phyloP scores from a whole-genome alignment of 2,888 invertebrate species.

The Flabesymbios commensalis region DNA sequence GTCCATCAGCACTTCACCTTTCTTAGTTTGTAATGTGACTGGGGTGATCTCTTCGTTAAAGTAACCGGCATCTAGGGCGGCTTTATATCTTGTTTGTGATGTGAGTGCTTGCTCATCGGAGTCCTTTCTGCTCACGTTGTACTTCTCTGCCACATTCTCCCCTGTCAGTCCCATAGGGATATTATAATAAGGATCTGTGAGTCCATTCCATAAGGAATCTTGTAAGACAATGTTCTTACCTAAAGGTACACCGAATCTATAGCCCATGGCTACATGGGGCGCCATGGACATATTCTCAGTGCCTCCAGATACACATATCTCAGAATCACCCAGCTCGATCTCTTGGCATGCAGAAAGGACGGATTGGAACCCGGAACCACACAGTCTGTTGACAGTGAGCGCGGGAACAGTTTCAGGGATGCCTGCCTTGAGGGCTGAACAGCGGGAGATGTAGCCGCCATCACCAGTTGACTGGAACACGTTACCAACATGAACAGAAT shows the following conservation, averaged over 20 bases:
- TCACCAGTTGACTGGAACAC: constrained; percentile 78
- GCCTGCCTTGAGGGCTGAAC: constrained; percentile 82
- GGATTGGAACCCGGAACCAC: constrained; percentile 97
- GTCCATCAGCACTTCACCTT: constrained; percentile 73
- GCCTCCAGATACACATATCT: constrained; percentile 87
- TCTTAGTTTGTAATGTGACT: constrained; percentile 77
- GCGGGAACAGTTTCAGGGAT: constrained; percentile 80
- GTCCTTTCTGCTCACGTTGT: constrained; percentile 51
- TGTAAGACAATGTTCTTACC: constrained; percentile 77
- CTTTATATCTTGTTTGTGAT: constrained; percentile 86
- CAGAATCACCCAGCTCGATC: constrained; percentile 80
- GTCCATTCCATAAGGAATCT: constrained; percentile 85
- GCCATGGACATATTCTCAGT: constrained; percentile 94
- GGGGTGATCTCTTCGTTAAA: constrained; percentile 91
- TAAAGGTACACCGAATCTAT: constrained; percentile 85
- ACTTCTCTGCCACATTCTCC: constrained; percentile 60
- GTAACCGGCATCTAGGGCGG: constrained; percentile 72
- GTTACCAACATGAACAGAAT: constrained; percentile 88
- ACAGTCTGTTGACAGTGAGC: constrained; percentile 86
- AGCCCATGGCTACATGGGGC: constrained; percentile 78
- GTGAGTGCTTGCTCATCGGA: constrained; percentile 81
- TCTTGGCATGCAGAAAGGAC: constrained; percentile 87
- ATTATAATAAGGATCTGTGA: constrained; percentile 86
- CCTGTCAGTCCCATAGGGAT: constrained; percentile 91
- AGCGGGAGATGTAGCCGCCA: constrained; percentile 79